Evolutionary conservation across 2,888 invertebrate genomes (phyloP).

Genomic region (Achlya flavicornis): DNA sequence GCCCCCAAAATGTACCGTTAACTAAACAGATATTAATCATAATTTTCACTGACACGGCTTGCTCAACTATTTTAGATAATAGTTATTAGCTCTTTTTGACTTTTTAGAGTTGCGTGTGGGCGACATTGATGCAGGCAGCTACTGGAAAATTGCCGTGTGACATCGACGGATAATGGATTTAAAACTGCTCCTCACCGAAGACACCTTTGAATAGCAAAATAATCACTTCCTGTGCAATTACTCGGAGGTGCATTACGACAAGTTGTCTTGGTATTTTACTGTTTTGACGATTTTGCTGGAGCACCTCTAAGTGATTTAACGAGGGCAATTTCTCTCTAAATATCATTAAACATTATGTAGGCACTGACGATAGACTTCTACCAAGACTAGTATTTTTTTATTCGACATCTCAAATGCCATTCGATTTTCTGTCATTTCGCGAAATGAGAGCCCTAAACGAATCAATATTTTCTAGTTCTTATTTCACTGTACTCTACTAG

Average conservation of each 20-base stretch:
- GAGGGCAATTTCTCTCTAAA: neutral
- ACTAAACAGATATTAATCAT: slow-evolving; percentile 83
- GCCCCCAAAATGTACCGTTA: slow-evolving; percentile 66
- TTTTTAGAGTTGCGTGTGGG: slow-evolving; percentile 75
- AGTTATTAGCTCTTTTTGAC: slow-evolving; percentile 78
- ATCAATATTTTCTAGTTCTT: no score
- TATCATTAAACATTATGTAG: neutral
- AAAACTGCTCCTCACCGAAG: slow-evolving; percentile 65
- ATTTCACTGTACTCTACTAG: no score
- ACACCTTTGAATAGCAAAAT: slow-evolving; percentile 73
- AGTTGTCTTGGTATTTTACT: slow-evolving; percentile 50
- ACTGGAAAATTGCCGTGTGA: slow-evolving; percentile 82
- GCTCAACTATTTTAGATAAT: slow-evolving; percentile 77
- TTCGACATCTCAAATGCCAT: no score
- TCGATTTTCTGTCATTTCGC: no score
- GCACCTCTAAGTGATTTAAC: neutral
- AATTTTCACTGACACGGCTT: slow-evolving; percentile 79
- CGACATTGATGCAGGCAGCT: slow-evolving; percentile 59
- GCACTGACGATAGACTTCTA: no score
- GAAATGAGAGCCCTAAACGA: no score
- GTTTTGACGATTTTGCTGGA: slow-evolving; percentile 35
- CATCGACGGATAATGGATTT: slow-evolving; percentile 79
- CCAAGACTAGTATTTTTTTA: no score
- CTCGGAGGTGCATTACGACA: slow-evolving; percentile 47
- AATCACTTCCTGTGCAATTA: slow-evolving; percentile 77